These are phyloP conservation scores for Phyllotreta cruciferae DNA, from an alignment of 2,888 invertebrate genomes.

Conservation along the genomic window DNA sequence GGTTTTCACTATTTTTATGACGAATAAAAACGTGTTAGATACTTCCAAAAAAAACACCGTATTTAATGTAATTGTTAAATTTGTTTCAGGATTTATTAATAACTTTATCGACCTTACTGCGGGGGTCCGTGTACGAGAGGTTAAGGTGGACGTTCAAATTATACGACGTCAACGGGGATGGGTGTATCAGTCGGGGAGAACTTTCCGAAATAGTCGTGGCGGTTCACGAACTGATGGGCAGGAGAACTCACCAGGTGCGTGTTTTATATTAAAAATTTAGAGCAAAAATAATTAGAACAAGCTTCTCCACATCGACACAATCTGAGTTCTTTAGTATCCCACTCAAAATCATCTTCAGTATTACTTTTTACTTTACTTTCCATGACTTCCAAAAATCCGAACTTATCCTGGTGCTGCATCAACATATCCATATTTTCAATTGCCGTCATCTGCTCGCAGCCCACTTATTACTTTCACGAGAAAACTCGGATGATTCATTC, in stretches of 20 bases:
- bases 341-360: too few species aligned
- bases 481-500: too few species aligned
- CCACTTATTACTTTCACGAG: too few species aligned
- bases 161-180: conserved; percentile 96
- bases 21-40: background rate
- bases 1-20: too few species aligned
- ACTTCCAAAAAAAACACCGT: background rate
- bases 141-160: conserved; percentile 96
- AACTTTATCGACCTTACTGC: conserved; percentile 87
- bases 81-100: conserved; percentile 86
- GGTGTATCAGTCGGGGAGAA: conserved; percentile 91
- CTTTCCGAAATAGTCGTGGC: conserved; percentile 87
- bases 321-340: too few species aligned
- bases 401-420: background rate
- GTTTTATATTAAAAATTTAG: background rate
- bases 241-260: conserved; percentile 73
- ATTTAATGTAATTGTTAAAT: background rate
- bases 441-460: background rate
- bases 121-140: conserved; percentile 93
- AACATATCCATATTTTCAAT: conserved; percentile 1
- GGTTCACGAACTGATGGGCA: conserved; percentile 90
- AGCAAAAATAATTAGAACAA: background rate
- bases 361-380: too few species aligned
- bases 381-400: too few species aligned
- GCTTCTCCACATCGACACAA: too few species aligned